These are phyloP conservation scores for Heliconius congener DNA, from an alignment of 1,140 invertebrate genomes.

Conservation along the genomic window DNA sequence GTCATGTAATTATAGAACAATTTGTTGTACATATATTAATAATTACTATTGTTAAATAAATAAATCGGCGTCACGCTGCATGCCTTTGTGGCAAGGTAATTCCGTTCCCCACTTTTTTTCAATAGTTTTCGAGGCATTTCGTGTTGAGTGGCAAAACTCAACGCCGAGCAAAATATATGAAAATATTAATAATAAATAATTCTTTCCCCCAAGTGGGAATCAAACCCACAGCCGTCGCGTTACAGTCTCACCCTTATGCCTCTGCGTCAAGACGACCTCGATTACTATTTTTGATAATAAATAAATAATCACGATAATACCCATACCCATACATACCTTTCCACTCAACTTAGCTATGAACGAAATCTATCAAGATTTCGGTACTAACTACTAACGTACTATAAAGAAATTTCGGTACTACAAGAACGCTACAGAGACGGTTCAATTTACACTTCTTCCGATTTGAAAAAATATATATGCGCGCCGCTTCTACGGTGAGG, in stretches of 20 bases:
- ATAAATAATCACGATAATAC: background rate
- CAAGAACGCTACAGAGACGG: background rate
- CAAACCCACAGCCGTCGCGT: too few relatives aligned
- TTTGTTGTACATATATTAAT: background rate
- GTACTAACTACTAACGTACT: too few relatives aligned
- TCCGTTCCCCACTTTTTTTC: too few relatives aligned
- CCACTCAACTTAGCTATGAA: background rate
- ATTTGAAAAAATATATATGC: constrained; percentile 33
- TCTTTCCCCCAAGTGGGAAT: too few relatives aligned
- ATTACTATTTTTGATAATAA: background rate
- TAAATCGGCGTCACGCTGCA: too few relatives aligned
- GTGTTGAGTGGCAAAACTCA: too few relatives aligned
- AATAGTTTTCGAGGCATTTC: too few relatives aligned
- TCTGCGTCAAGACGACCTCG: too few relatives aligned
- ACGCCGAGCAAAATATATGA: too few relatives aligned
- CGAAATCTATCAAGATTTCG: background rate
- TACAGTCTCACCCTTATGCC: too few relatives aligned
- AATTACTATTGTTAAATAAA: background rate
- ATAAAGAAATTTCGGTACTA: background rate
- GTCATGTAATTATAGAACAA: constrained; percentile 19
- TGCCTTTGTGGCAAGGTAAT: too few relatives aligned
- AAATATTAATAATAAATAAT: too few relatives aligned
- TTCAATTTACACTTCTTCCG: constrained; percentile 10
- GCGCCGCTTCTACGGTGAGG: constrained; percentile 42
- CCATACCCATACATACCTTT: background rate